A percentile compares a stretch with the other conserved stretches of the same genome.
phyloP scores from a whole-genome alignment of 2,113 vertebrate species.

The Lota lota region DNA sequence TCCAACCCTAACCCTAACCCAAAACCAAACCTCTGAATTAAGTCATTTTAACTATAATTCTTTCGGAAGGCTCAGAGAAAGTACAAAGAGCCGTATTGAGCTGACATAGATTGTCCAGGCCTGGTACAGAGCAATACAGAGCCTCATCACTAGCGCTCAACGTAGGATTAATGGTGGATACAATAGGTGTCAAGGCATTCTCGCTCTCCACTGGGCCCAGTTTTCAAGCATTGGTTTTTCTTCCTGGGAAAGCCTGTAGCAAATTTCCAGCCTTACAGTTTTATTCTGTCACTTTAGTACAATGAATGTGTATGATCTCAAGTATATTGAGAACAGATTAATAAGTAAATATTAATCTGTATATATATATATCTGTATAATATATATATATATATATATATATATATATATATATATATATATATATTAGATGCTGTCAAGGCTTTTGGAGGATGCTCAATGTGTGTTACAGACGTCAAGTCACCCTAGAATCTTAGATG shows the following conservation, averaged over 20 bases:
- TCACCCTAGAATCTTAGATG: too few species aligned
- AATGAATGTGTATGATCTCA: too few species aligned
- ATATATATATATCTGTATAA: not conserved
- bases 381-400: too few species aligned
- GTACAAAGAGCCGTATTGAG: not conserved
- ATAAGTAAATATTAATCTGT: not conserved
- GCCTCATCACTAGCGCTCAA: too few species aligned
- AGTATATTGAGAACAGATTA: too few species aligned
- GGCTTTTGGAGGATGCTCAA: too few species aligned
- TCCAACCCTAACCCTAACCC: not conserved
- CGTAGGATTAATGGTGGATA: constrained; percentile 16
- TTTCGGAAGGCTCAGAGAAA: constrained; percentile 5
- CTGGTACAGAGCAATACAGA: not conserved
- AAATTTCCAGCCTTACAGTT: constrained; percentile 19
- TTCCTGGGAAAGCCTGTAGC: constrained; percentile 34
- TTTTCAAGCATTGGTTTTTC: constrained; percentile 21
- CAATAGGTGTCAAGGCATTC: constrained; percentile 42
- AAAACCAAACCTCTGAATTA: constrained; percentile 24
- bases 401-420: too few species aligned
- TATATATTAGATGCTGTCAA: too few species aligned
- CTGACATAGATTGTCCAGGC: constrained; percentile 33
- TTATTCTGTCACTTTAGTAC: too few species aligned
- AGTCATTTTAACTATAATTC: constrained; percentile 22
- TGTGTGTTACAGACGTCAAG: too few species aligned
- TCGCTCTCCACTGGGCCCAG: constrained; percentile 37